Conservation (phyloP, 2,888 invertebrate species). For the Dorcus parallelipipedus region DNA sequence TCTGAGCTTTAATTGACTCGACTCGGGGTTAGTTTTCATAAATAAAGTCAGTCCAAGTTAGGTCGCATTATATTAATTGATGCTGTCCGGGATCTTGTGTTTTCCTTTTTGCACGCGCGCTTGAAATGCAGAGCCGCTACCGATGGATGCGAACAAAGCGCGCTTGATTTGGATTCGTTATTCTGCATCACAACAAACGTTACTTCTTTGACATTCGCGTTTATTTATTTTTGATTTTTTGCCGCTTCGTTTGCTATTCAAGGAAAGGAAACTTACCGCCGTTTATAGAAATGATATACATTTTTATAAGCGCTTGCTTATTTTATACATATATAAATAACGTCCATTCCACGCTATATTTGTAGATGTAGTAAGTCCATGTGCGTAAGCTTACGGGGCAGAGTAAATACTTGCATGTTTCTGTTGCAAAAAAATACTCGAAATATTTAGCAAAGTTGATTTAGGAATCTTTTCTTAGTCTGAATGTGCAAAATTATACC, state of each 20-base stretch:
- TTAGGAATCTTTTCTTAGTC: no score
- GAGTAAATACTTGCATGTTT: background rate
- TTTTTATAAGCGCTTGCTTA: conserved; percentile 22
- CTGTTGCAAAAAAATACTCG: no score
- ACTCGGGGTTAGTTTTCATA: no score
- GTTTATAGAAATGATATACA: conserved; percentile 24
- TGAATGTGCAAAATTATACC: no score
- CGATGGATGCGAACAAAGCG: conserved; percentile 17
- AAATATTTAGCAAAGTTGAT: no score
- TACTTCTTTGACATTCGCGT: conserved; percentile 26
- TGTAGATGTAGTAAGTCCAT: background rate
- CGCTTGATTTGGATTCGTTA: conserved; percentile 28
- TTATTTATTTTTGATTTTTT: conserved; percentile 25
- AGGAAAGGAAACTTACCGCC: conserved; percentile 27
- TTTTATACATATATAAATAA: conserved; percentile 11
- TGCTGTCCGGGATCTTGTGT: conserved; percentile 2
- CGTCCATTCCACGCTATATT: conserved; percentile 4
- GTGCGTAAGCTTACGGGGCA: background rate
- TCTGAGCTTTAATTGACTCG: no score
- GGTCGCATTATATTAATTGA: no score
- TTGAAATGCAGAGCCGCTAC: conserved; percentile 12
- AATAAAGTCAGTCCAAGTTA: no score
- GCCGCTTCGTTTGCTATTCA: conserved; percentile 23
- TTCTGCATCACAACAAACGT: conserved; percentile 25
- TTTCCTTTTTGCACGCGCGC: conserved; percentile 9